phyloP scores from a whole-genome alignment of 64 coral and sea anemone genomes.

The Orbicella faveolata region DNA sequence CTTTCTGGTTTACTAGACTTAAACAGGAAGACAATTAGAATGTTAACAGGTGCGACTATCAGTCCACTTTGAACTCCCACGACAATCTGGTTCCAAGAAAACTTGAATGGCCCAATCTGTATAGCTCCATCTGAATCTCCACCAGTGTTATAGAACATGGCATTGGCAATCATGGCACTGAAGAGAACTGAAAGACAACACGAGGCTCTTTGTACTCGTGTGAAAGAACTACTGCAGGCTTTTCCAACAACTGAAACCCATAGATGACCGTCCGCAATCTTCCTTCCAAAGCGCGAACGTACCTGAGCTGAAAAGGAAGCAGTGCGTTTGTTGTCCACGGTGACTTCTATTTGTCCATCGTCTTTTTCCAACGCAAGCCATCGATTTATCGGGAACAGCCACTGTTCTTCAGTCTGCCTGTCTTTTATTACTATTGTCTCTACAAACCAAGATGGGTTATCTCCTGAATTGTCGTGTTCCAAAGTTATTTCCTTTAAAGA shows the following conservation, averaged over 20 bases:
- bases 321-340: conserved; percentile 9
- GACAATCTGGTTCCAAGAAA: conserved; percentile 45
- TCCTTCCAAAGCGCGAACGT: conserved; percentile 28
- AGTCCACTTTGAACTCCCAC: conserved; percentile 28
- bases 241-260: conserved; percentile 61
- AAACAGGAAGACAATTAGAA: conserved; percentile 55
- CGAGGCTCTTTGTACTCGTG: conserved; percentile 16
- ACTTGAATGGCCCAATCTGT: conserved; percentile 37
- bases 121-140: not conserved
- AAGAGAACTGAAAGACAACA: conserved; percentile 41
- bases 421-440: conserved; percentile 8
- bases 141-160: conserved; percentile 44
- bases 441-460: conserved; percentile 49
- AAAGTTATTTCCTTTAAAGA: not conserved
- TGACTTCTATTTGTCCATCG: conserved; percentile 16
- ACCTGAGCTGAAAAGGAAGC: conserved; percentile 10
- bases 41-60: conserved; percentile 33
- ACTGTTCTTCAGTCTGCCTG: conserved; percentile 39
- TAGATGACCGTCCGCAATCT: conserved; percentile 43
- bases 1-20: conserved; percentile 11
- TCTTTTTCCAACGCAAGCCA: conserved; percentile 52
- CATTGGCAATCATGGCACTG: conserved; percentile 36
- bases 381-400: conserved; percentile 23
- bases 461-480: conserved; percentile 19
- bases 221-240: conserved; percentile 39